A percentile compares a stretch with the other conserved stretches of the same genome.
phyloP scores from a whole-genome alignment of 2,797 vertebrate species.

The Galago senegalensis region DNA sequence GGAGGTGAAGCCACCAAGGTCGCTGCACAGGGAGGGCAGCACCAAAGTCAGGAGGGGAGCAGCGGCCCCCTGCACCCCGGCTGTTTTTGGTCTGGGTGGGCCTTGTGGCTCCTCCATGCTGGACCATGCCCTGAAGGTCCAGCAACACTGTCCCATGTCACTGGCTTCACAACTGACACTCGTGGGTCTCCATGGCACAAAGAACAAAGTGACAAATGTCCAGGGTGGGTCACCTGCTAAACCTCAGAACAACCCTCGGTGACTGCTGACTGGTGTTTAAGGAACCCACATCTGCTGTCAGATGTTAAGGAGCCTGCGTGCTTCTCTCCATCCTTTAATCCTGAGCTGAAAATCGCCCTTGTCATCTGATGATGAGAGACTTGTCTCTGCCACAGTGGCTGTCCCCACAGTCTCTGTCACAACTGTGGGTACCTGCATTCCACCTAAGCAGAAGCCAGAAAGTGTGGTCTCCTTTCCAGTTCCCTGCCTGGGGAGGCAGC shows the following conservation, averaged over 20 bases:
- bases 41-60: background rate
- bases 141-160: background rate
- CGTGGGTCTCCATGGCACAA: background rate
- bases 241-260: background rate
- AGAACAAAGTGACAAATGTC: background rate
- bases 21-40: accelerated
- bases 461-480: background rate
- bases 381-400: background rate
- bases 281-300: background rate
- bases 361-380: background rate
- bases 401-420: background rate
- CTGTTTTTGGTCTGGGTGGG: background rate
- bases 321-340: slow-evolving; percentile 20
- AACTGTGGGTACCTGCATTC: background rate
- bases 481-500: background rate
- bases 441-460: slow-evolving; percentile 59
- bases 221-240: background rate
- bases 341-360: slow-evolving; percentile 32
- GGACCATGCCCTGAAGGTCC: accelerated
- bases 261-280: background rate
- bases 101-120: accelerated
- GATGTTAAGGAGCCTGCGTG: background rate
- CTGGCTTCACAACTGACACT: background rate
- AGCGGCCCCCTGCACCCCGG: accelerated
- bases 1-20: background rate